phyloP scores from a whole-genome alignment of 2,888 invertebrate species.

The Cynaeus angustus region DNA sequence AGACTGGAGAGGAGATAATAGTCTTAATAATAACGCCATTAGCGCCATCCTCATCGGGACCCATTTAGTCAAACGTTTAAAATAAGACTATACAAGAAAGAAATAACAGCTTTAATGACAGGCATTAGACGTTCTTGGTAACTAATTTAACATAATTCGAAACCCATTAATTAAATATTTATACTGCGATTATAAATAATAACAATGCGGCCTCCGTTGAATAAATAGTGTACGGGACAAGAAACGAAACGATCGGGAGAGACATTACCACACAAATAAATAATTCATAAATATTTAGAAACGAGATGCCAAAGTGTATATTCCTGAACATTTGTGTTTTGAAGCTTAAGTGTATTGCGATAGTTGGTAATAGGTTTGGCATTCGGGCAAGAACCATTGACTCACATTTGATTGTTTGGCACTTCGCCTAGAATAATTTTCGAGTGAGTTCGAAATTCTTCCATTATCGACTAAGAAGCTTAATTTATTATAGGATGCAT shows the following conservation, averaged over 20 bases:
- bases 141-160: slow-evolving; percentile 27
- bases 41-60: slow-evolving; percentile 22
- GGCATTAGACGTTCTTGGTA: slow-evolving; percentile 7
- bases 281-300: slow-evolving; percentile 25
- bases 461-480: slow-evolving; percentile 17
- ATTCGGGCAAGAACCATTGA: slow-evolving; percentile 31
- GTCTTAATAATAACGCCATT: slow-evolving; percentile 31
- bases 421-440: slow-evolving; percentile 36
- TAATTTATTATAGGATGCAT: slow-evolving; percentile 37
- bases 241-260: slow-evolving; percentile 9
- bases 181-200: slow-evolving; percentile 18
- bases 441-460: slow-evolving; percentile 15
- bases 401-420: slow-evolving; percentile 39
- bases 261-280: slow-evolving; percentile 16
- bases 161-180: slow-evolving; percentile 42
- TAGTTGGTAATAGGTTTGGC: slow-evolving; percentile 31
- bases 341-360: slow-evolving; percentile 24
- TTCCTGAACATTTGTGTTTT: slow-evolving; percentile 30
- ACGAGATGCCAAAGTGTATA: slow-evolving; percentile 6
- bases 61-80: slow-evolving; percentile 15
- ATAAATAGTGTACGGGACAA: slow-evolving; percentile 10
- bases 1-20: slow-evolving; percentile 13
- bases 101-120: slow-evolving; percentile 20
- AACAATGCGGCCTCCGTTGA: slow-evolving; percentile 4
- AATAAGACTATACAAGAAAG: slow-evolving; percentile 14